Evolutionary conservation across 2,797 vertebrate genomes (phyloP), one percentile per base, ranked within the genome.

Genomic region (Sitta carolinensis): DNA sequence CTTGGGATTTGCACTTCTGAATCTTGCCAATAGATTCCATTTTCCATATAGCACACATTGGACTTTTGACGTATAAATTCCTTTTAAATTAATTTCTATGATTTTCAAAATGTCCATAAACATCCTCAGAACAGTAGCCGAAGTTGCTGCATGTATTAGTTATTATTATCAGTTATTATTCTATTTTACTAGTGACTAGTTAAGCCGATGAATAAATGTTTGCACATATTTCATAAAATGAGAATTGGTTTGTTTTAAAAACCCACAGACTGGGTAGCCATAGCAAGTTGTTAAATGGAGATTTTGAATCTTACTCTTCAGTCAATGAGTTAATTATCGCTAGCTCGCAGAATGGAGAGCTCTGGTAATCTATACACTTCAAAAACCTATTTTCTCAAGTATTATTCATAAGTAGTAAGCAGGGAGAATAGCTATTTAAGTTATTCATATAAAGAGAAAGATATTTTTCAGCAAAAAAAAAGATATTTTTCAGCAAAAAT

Each of bases 381-480:
- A 70, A 58, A 76, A 75, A 13, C 0, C 11, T 57, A 10, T 72
- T 88, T 89, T 87, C 22, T 84, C 17, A 68, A 50, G 42, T 72
- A 79, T 69, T 91, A 32, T 81, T 91, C 43, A 25, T 36, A 80
- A 70, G 3, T 40, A 66, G 18, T 17, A 94, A 89, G 15, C 10
- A 73, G 32, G 4, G 14, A 85, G 27, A 90, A 73, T 43, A 64
- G 16, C 27, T 68, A 47, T 72, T 93, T 77, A 36, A 51, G 59
- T 69, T 91, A 86, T 78, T 94, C 40, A 72, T 66, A 55, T 43
- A 83, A 89, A 77, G 10, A 74, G 38, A 91, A 93, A 88, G 29
- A 36, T 10, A 36, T 36, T 36, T 36, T 75, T 73, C 47, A 84
- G 38, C 12, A 85, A 59, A 27, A 74, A 50, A n/a, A 91, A 93